Conservation (phyloP, 2,888 invertebrate species). For the Agonopterix arenella region DNA sequence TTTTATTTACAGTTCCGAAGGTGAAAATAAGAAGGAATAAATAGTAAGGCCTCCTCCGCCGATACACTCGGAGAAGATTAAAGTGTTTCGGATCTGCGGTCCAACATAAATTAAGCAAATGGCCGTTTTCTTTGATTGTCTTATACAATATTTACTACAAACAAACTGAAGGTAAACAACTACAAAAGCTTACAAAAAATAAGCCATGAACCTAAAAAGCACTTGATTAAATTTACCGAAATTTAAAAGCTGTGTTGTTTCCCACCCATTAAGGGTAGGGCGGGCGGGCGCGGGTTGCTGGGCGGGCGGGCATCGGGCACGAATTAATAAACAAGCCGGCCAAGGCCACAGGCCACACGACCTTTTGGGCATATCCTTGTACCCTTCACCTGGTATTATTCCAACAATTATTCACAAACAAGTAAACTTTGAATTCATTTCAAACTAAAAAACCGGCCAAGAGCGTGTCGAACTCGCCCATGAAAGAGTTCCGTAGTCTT, state of each 20-base stretch:
- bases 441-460: no score
- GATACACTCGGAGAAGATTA: constrained; percentile 72
- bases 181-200: not conserved
- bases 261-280: constrained; percentile 62
- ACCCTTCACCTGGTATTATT: constrained; percentile 35
- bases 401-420: constrained; percentile 4
- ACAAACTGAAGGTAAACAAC: not conserved
- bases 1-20: constrained; percentile 62
- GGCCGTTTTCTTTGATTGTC: constrained; percentile 36
- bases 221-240: constrained; percentile 57
- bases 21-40: constrained; percentile 73
- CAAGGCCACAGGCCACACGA: constrained; percentile 57
- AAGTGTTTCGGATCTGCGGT: constrained; percentile 58
- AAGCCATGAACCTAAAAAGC: constrained; percentile 43
- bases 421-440: not conserved
- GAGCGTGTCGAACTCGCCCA: no score
- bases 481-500: no score
- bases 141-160: constrained; percentile 12
- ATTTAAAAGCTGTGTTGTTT: constrained; percentile 65
- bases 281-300: constrained; percentile 34
- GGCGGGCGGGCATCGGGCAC: constrained; percentile 54
- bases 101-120: constrained; percentile 59
- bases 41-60: constrained; percentile 58
- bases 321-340: constrained; percentile 71
- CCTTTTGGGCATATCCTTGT: constrained; percentile 50